Conservation (phyloP, 2,113 vertebrate species). For the Struthio camelus region DNA sequence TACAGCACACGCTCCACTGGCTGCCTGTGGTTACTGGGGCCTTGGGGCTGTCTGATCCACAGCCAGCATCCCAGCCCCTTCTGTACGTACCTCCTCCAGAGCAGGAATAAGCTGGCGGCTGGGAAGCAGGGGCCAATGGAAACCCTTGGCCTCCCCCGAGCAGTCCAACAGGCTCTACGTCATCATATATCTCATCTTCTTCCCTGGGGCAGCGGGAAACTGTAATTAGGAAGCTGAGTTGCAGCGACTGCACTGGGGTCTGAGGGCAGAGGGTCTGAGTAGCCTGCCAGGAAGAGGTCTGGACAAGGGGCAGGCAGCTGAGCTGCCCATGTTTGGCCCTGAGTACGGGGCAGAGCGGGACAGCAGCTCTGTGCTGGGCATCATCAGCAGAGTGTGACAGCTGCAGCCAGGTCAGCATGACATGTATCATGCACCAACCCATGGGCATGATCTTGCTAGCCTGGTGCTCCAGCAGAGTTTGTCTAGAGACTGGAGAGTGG, state of each 20-base stretch:
- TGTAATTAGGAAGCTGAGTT: not conserved
- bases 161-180: not conserved
- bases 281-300: not conserved
- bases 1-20: accelerated
- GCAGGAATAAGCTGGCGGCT: accelerated
- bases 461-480: not conserved
- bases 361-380: not conserved
- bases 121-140: not conserved
- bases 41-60: not conserved
- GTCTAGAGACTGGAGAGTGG: not conserved
- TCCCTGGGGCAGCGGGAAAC: not conserved
- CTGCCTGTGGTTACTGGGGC: accelerated
- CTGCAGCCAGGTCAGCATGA: not conserved
- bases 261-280: accelerated
- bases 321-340: not conserved
- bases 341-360: not conserved
- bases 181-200: constrained; percentile 32
- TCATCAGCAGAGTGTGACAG: accelerated
- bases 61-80: not conserved
- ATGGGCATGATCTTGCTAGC: no score
- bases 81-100: not conserved
- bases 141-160: not conserved
- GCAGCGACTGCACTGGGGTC: accelerated
- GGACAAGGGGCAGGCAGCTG: not conserved
- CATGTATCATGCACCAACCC: no score